Conservation (phyloP, 2,113 vertebrate genomes). For the Pachypanchax playfairii region DNA sequence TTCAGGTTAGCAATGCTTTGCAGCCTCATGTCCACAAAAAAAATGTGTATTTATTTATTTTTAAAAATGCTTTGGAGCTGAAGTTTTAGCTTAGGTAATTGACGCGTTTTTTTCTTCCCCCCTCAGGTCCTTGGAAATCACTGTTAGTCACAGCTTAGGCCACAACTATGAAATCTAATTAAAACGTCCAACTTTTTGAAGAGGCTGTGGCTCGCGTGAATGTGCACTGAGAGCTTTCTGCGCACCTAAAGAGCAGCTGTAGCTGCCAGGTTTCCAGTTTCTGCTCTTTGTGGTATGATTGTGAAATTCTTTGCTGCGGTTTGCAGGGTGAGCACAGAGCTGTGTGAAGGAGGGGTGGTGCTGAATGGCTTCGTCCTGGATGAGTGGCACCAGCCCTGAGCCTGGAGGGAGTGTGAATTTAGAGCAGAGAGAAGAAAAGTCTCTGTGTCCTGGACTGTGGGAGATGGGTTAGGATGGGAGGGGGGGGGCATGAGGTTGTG, state of each 20-base stretch:
- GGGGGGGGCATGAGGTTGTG: slow-evolving; percentile 34
- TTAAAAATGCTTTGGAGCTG: too few relatives aligned
- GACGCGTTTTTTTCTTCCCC: too few relatives aligned
- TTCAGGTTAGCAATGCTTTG: too few relatives aligned
- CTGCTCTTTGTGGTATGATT: slow-evolving; percentile 64
- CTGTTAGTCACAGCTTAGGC: slow-evolving; percentile 4
- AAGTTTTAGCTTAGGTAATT: neutral
- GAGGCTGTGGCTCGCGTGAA: slow-evolving; percentile 13
- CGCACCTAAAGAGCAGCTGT: slow-evolving; percentile 64
- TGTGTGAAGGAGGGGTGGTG: slow-evolving; percentile 57
- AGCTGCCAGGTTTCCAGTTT: slow-evolving; percentile 61
- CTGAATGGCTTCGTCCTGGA: slow-evolving; percentile 58
- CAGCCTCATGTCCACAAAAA: too few relatives aligned
- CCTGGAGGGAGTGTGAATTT: slow-evolving; percentile 68
- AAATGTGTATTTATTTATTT: too few relatives aligned
- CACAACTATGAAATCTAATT: slow-evolving; percentile 39
- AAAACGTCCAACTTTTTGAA: slow-evolving; percentile 49
- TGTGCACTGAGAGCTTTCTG: slow-evolving; percentile 29
- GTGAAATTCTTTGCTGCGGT: slow-evolving; percentile 74
- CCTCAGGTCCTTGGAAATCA: slow-evolving; percentile 11
- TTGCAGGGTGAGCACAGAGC: slow-evolving; percentile 49
- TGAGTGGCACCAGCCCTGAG: slow-evolving; percentile 64
- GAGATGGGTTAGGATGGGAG: slow-evolving; percentile 2
- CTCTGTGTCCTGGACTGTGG: slow-evolving; percentile 63
- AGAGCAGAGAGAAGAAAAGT: slow-evolving; percentile 76